Evolutionary conservation across 2,888 invertebrate species (phyloP), one percentile per base, ranked within the genome.

Genomic region (Aradus depressus): DNA sequence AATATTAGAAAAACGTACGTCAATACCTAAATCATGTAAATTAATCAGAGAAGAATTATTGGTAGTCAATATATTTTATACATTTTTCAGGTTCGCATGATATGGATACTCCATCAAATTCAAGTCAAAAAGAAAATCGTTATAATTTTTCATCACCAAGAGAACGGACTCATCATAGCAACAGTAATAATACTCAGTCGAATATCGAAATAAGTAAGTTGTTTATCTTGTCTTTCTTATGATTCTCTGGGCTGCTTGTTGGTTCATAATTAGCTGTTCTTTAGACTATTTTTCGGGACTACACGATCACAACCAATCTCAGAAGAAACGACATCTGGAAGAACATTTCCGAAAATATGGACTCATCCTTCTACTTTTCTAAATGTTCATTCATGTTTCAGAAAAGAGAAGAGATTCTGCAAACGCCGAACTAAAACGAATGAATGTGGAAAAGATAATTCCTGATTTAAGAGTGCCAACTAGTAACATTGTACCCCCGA

Each of bases 81-180:
- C 39, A 64, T 38, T 14, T 49, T 62, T n/a, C 61, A 73, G 72
- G 93, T 37, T 93, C 93, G 0, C 70, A 93, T 45, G 95, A 95
- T 64, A 72, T 93, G 52, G 95, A 95, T 68, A 79, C 79, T 18
- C 70, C 64, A 4, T 72, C 70, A 2, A 70, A 71, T 59, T 79
- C 79, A 62, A 82, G 81, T 67, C 87, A 88, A 62, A 89, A 90
- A 67, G 89, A 89, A 65, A 89, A 84, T 71, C 78, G 85, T 66
- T 85, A 74, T 61, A 68, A 63, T 61, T 74, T 73, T 59, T 62
- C 66, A 38, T 42, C 52, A 52, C 43, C 52, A 12, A 42, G 49
- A 38, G 38, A 43, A 28, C 35, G 22, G 14, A 44, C 21, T 23
- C 35, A 50, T 16, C 32, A 44, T 22, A 12, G n/a, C 6, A 26